phyloP scores from a whole-genome alignment of 2,797 vertebrate species.

The Acrossocheilus wenchowensis region DNA sequence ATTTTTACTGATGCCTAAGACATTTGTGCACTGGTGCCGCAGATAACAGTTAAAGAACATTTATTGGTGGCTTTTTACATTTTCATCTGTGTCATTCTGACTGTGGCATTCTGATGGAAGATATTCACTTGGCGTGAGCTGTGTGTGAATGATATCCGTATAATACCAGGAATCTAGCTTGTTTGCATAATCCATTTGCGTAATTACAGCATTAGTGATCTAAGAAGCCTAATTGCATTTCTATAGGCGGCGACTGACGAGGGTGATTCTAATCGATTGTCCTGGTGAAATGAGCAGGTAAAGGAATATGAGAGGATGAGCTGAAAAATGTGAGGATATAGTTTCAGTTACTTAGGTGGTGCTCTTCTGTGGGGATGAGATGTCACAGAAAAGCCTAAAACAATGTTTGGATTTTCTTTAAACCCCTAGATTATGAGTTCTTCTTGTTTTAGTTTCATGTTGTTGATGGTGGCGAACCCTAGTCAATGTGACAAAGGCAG shows the following conservation, averaged over 20 bases:
- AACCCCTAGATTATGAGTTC: background rate
- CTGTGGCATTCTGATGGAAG: conserved; percentile 8
- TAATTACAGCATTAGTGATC: conserved; percentile 45
- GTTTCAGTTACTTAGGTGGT: background rate
- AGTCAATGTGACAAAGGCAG: background rate
- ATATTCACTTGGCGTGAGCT: conserved; percentile 19
- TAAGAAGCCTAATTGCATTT: conserved; percentile 41
- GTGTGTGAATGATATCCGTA: conserved; percentile 11
- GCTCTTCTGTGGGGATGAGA: background rate
- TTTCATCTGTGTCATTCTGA: background rate
- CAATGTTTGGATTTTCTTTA: background rate
- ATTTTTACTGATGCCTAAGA: background rate
- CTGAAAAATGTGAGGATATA: background rate
- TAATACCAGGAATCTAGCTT: conserved; percentile 26
- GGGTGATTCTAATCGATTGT: conserved; percentile 36
- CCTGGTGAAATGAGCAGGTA: conserved; percentile 34
- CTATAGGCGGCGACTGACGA: conserved; percentile 6
- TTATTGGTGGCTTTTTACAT: background rate
- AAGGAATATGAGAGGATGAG: background rate
- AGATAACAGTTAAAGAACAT: background rate
- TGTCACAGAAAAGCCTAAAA: background rate
- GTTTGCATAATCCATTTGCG: conserved; percentile 36
- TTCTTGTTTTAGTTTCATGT: background rate
- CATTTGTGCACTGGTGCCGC: background rate
- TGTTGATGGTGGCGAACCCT: background rate